These are phyloP conservation scores for Tromatobia lineatoria DNA, from an alignment of 2,888 invertebrate species.

Conservation along the genomic window DNA sequence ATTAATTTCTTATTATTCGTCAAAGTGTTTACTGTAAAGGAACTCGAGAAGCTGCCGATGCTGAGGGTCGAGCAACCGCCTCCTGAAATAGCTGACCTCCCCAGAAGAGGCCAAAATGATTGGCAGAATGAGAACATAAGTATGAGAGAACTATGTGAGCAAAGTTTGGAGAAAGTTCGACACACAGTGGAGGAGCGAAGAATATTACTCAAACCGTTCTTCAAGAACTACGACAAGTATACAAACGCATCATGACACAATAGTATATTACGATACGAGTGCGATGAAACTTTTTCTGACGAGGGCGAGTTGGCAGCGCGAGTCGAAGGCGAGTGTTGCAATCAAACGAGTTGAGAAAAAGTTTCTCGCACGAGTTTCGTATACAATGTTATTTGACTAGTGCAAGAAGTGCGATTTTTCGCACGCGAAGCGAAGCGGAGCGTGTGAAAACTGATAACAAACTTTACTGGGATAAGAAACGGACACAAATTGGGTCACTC, in stretches of 20 bases:
- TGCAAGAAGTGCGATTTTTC: no score
- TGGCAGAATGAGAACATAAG: constrained; percentile 85
- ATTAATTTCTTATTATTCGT: constrained; percentile 45
- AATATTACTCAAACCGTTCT: constrained; percentile 89
- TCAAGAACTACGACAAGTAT: constrained; percentile 91
- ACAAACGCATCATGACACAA: constrained; percentile 4
- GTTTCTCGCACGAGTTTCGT: no score
- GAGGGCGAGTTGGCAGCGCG: no score
- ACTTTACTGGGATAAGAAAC: no score
- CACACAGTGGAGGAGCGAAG: constrained; percentile 88
- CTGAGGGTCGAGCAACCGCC: constrained; percentile 87
- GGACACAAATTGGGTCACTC: no score
- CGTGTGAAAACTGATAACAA: no score
- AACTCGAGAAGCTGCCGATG: constrained; percentile 90
- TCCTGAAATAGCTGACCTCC: constrained; percentile 85
- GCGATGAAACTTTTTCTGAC: no score
- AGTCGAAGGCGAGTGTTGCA: no score
- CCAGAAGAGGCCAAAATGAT: constrained; percentile 85
- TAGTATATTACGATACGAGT: no score
- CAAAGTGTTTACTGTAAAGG: constrained; percentile 89
- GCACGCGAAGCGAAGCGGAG: no score
- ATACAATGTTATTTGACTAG: no score
- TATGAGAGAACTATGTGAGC: constrained; percentile 85
- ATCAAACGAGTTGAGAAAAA: no score
- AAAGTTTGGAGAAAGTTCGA: constrained; percentile 88